A percentile compares a stretch with the other conserved stretches of the same genome.
Evolutionary conservation across 2,797 vertebrate genomes (phyloP).

Genomic region (Lithobates sylvaticus): DNA sequence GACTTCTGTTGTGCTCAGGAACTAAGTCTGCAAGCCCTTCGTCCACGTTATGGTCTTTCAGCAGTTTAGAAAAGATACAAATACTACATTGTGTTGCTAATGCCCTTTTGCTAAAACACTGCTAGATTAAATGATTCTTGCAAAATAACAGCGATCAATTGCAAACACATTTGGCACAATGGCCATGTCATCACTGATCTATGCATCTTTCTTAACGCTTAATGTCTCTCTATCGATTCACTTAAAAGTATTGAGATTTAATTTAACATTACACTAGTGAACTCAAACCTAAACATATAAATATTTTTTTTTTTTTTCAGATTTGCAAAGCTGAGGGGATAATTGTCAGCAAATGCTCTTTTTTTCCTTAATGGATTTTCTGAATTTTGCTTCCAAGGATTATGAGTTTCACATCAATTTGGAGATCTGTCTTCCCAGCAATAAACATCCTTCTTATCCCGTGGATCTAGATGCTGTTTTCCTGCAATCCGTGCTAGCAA

Average conservation of each 20-base stretch:
- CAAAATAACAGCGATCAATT: conserved; percentile 40
- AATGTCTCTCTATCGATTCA: conserved; percentile 39
- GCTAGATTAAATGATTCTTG: conserved; percentile 45
- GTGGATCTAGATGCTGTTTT: conserved; percentile 1
- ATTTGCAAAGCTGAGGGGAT: conserved; percentile 23
- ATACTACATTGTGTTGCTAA: neutral
- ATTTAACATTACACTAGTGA: conserved; percentile 43
- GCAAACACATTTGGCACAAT: conserved; percentile 42
- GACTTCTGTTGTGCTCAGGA: neutral
- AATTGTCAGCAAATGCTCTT: conserved; percentile 39
- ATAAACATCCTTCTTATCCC: conserved; percentile 36
- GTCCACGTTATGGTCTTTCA: neutral
- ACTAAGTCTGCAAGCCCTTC: neutral
- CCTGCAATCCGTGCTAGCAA: conserved; percentile 11
- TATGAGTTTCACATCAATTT: conserved; percentile 41
- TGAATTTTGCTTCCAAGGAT: conserved; percentile 30
- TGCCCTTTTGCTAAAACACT: conserved; percentile 4
- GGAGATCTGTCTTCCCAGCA: conserved; percentile 27
- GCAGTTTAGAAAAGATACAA: neutral
- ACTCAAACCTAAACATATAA: conserved; percentile 51
- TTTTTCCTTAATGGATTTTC: conserved; percentile 37
- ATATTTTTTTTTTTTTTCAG: conserved; percentile 16
- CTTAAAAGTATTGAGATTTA: conserved; percentile 52
- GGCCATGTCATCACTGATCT: conserved; percentile 30
- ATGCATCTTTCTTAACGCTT: conserved; percentile 31